A percentile compares a stretch with the other conserved stretches of the same genome.
Conservation (phyloP, 2,888 invertebrate genomes). For the Pseudococcus viburni region DNA sequence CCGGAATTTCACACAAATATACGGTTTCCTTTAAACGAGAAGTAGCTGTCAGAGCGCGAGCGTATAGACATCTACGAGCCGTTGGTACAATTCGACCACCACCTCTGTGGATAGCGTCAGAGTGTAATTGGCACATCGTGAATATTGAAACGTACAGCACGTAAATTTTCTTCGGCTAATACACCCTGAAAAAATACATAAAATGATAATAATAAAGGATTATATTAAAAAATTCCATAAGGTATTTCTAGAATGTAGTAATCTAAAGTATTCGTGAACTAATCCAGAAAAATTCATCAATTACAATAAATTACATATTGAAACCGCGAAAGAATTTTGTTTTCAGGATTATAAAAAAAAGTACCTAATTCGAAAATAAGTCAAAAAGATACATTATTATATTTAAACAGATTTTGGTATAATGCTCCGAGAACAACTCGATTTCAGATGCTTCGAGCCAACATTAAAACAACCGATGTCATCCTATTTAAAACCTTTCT, state of each 20-base stretch:
- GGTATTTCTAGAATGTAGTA: background rate
- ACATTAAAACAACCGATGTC: background rate
- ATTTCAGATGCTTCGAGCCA: conserved; percentile 56
- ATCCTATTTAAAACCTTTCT: conserved; percentile 51
- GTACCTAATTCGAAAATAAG: background rate
- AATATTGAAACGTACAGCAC: conserved; percentile 95
- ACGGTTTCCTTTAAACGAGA: conserved; percentile 99
- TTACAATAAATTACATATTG: conserved; percentile 60
- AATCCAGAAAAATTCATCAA: conserved; percentile 41
- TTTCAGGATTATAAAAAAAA: background rate
- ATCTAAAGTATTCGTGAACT: too few relatives aligned
- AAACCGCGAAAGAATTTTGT: conserved; percentile 67
- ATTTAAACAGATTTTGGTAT: too few relatives aligned
- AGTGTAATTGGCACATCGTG: conserved; percentile 99
- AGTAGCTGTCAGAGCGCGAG: conserved; percentile 91
- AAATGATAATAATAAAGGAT: conserved; percentile 62
- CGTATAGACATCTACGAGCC: conserved; percentile 97
- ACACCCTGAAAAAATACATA: conserved; percentile 80
- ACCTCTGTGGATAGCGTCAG: conserved; percentile 99
- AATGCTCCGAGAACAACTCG: background rate
- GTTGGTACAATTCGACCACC: conserved; percentile 99
- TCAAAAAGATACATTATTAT: too few relatives aligned
- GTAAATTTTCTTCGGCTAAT: conserved; percentile 97
- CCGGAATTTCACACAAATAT: conserved; percentile 99
- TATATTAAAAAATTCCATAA: background rate